Conservation (phyloP, 2,113 vertebrate species). For the Cyphomyrus discorhynchus region DNA sequence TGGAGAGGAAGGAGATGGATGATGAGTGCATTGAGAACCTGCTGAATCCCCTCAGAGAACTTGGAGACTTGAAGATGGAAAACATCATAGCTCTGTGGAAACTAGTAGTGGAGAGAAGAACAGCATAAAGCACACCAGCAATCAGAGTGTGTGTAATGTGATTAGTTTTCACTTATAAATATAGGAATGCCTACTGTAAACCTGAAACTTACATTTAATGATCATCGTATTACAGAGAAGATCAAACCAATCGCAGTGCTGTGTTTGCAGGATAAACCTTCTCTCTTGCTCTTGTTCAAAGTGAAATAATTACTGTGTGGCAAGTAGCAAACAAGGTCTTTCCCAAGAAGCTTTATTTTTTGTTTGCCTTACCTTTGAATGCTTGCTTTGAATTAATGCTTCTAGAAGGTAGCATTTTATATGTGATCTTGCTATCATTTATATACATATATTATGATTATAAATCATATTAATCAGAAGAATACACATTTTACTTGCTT, state of each 20-base stretch:
- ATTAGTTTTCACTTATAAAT: neutral
- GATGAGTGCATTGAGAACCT: neutral
- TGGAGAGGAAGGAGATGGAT: neutral
- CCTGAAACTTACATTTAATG: neutral
- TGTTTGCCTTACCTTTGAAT: neutral
- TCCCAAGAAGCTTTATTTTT: neutral
- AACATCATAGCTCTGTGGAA: conserved; percentile 28
- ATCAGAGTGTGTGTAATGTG: neutral
- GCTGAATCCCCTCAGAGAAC: neutral
- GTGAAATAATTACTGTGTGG: neutral
- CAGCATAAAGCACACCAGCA: neutral
- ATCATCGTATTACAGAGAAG: neutral
- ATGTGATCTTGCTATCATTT: neutral
- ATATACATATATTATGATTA: neutral
- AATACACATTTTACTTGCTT: neutral
- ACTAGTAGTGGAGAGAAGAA: conserved; percentile 22
- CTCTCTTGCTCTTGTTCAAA: neutral
- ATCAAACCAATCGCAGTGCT: neutral
- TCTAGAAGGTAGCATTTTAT: neutral
- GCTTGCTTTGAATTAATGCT: neutral
- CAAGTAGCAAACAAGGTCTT: neutral
- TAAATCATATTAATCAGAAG: neutral
- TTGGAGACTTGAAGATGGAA: conserved; percentile 15
- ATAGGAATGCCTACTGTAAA: neutral
- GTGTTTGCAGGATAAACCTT: neutral